Percentiles rank a stretch among this genome's conserved stretches.
These are phyloP conservation scores for Dufourea novaeangliae DNA, from an alignment of 1,140 invertebrate species.

Conservation along the genomic window DNA sequence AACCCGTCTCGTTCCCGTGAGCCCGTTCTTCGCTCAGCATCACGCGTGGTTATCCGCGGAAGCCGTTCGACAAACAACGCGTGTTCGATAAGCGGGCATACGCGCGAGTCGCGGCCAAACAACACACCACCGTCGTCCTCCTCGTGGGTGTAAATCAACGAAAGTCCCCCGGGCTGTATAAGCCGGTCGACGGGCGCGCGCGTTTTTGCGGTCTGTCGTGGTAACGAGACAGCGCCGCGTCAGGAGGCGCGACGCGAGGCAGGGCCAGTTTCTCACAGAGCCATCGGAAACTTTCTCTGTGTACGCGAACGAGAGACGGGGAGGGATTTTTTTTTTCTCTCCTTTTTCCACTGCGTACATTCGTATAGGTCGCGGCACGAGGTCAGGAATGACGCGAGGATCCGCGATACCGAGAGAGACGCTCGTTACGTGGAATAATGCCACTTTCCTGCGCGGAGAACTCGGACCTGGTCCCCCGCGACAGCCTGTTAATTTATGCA, in stretches of 20 bases:
- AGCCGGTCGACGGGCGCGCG: background rate
- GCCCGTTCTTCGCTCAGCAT: no score
- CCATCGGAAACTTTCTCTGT: slow-evolving; percentile 76
- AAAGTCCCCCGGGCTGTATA: slow-evolving; percentile 3
- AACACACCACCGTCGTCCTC: background rate
- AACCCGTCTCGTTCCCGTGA: no score
- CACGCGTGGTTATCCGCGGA: no score
- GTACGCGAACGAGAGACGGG: slow-evolving; percentile 54
- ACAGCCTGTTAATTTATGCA: slow-evolving; percentile 43
- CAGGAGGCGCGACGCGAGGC: slow-evolving; percentile 41
- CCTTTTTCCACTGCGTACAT: slow-evolving; percentile 68
- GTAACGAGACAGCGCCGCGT: slow-evolving; percentile 58
- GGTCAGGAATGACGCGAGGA: slow-evolving; percentile 72
- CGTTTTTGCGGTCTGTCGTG: slow-evolving; percentile 58
- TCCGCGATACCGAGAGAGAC: slow-evolving; percentile 53
- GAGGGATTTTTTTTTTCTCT: no score
- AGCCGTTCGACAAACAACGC: slow-evolving; percentile 5
- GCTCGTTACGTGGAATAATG: slow-evolving; percentile 63
- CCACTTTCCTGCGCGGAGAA: slow-evolving; percentile 37
- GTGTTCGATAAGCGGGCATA: background rate
- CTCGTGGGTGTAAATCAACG: background rate
- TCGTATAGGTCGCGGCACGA: slow-evolving; percentile 71
- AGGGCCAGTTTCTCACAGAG: slow-evolving; percentile 74
- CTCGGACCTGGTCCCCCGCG: slow-evolving; percentile 37
- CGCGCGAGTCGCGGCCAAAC: background rate